Evolutionary conservation across 2,797 vertebrate genomes (phyloP), one percentile per base, ranked within the genome.

Genomic region (Mareca penelope): DNA sequence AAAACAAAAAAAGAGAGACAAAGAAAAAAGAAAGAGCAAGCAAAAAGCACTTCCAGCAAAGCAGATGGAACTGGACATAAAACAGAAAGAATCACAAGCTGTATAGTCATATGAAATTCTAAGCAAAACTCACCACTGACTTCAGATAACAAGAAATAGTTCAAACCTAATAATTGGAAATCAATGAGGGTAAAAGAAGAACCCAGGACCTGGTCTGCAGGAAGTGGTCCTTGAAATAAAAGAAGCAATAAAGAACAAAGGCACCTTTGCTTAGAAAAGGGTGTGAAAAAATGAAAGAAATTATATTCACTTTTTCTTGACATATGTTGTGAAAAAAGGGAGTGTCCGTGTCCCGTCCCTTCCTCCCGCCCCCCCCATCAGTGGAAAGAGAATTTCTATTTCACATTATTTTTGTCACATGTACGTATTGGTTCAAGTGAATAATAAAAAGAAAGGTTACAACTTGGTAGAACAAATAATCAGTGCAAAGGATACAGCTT

Each of bases 131-230:
- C 80, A 46, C 6, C 3, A 26, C 17, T 81, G 84, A 84, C 67
- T 60, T 92, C 78, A 72, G 87, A 37, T 65, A 90, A 81, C 50
- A 81, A 46, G 16, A 4, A 88, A 33, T 14, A 33, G 50, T 40
- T 77, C 44, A 72, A 75, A 53, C 12, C 55, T 46, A 65, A 50
- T 72, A 86, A 78, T 86, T 83, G 88, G 61, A 91, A 90, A 94
- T 90, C 92, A 94, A 26, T 86, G 70, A 14, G 73, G 69, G 70
- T 35, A 61, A 44, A 37, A 68, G 63, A 42, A 48, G 55, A 71
- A 19, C 13, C 12, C 44, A 26, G 80, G 64, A 80, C 57, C 1
- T 6, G n/a, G 15, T 60, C 23, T 80, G 23, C 39, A 64, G 57
- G 59, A 61, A 60, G 22, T 12, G 31, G 11, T 84, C 55, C 35